Percentiles rank a stretch among this genome's conserved stretches.
These are phyloP conservation scores for Oncopodura yosiiana DNA, from an alignment of 1,140 invertebrate genomes.

Conservation along the genomic window DNA sequence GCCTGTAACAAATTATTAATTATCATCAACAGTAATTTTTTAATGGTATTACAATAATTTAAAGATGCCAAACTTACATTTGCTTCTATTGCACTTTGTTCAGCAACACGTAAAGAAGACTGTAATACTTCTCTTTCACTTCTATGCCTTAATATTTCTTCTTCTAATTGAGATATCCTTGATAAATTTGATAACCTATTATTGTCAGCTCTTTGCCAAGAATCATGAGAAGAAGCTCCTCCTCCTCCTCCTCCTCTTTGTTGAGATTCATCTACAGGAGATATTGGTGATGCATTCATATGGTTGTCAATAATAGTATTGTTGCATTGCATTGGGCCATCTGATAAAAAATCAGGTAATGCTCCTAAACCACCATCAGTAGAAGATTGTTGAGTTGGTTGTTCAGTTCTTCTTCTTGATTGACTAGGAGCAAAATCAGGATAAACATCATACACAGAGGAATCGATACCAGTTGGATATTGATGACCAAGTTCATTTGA, in stretches of 20 bases:
- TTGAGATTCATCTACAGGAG: conserved; percentile 1
- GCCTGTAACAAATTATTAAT: conserved; percentile 2
- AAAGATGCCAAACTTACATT: conserved; percentile 10
- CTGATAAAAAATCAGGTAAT: conserved; percentile 60
- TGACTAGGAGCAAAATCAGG: conserved; percentile 49
- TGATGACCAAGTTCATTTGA: conserved; percentile 36
- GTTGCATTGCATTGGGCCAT: conserved; percentile 51
- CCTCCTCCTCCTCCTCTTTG: too few relatives aligned
- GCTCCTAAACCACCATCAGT: conserved; percentile 40
- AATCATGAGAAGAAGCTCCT: neutral
- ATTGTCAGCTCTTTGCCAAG: conserved; percentile 17
- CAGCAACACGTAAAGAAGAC: conserved; percentile 2
- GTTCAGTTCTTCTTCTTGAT: conserved; percentile 5
- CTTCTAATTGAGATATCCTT: conserved; percentile 21
- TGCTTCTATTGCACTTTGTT: conserved; percentile 4
- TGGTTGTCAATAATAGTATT: neutral
- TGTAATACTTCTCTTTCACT: conserved; percentile 3
- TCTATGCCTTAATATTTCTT: conserved; percentile 13
- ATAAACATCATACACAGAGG: conserved; percentile 43
- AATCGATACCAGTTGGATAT: conserved; percentile 40
- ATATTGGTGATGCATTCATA: conserved; percentile 1
- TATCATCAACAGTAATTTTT: neutral
- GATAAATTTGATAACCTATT: conserved; percentile 4
- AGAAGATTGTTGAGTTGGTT: conserved; percentile 33
- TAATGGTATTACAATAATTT: neutral